Evolutionary conservation across 2,113 vertebrate species (phyloP).

Genomic region (Actenoides hombroni): DNA sequence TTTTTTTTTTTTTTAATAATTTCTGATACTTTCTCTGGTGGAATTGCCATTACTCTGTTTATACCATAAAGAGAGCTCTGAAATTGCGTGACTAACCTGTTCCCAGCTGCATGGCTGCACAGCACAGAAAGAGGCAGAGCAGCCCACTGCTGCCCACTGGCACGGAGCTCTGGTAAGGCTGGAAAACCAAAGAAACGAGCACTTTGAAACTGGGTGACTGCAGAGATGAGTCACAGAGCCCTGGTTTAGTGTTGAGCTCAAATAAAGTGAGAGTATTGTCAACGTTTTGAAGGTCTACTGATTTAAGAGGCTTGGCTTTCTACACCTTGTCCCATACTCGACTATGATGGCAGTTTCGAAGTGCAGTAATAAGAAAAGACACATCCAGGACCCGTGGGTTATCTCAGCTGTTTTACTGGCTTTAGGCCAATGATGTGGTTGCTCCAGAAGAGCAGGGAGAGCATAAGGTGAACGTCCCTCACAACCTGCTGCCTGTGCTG

Average conservation of each 20-base stretch:
- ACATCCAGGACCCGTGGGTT: not conserved
- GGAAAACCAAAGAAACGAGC: not conserved
- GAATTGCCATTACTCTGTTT: constrained; percentile 3
- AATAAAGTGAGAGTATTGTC: not conserved
- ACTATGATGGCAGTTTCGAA: not conserved
- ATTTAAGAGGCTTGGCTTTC: not conserved
- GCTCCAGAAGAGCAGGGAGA: not conserved
- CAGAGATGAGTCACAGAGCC: not conserved
- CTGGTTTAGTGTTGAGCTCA: not conserved
- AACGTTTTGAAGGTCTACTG: not conserved
- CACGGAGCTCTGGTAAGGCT: constrained; percentile 2
- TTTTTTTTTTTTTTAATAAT: not conserved
- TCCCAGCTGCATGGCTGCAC: not conserved
- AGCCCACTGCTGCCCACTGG: not conserved
- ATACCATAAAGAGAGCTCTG: not conserved
- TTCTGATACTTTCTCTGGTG: not conserved
- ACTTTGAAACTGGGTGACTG: constrained; percentile 22
- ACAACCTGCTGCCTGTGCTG: not conserved
- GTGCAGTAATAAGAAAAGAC: not conserved
- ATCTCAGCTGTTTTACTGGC: not conserved
- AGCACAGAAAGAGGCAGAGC: not conserved
- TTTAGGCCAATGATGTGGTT: not conserved
- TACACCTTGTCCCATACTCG: not conserved
- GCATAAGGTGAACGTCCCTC: not conserved
- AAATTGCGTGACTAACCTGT: constrained; percentile 44